Base-by-base conservation (phyloP, 2,113 vertebrate genomes). In the Platichthys flesus region DNA sequence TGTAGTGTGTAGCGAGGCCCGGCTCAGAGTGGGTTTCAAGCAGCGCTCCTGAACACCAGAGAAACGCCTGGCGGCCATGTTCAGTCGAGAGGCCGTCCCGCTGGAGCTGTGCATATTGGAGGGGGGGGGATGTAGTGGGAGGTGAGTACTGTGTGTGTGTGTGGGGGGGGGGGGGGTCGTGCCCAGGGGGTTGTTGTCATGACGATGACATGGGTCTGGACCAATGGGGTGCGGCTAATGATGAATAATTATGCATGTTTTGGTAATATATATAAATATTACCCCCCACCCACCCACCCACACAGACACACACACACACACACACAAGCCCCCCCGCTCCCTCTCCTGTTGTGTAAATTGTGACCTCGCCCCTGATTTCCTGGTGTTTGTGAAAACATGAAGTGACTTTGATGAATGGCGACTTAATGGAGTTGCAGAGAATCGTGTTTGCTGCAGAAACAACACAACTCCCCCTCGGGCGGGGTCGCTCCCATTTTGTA, bases 161-260 rank as follows among this genome's bases (percentile, higher is more conserved):
- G 80, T 91, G 89, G 90, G 86, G 91, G 83, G 86, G 84, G 90
- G 28, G 28, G 28, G 28, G 28, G 5, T 5, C 28, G 28, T 31
- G 28, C 28, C 28, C 28, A 31, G 28, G 28, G 87, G 90, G 78
- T 73, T 56, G 96, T 96, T 95, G 96, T 92, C 96, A 95, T 96
- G 95, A 88, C 85, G 40, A 96, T 94, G 93, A 92, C 91, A 94
- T 84, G 90, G 94, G 91, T 74, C 83, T 79, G 86, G 63, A 81
- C 84, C 68, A 60, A 88, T 93, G 92, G 91, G 93, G 91, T 92
- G 93, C 85, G 89, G 93, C 92, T 94, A 95, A 95, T 94, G 93
- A 95, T 92, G 94, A 94, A 91, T 94, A 95, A 95, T 94, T 93
- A 95, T 92, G 94, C 94, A 91, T 87, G 91, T 92, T 94, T 84